A percentile compares a stretch with the other conserved stretches of the same genome.
These are phyloP conservation scores for chimpanzee (Pan troglodytes) DNA, from an alignment of 2,113 vertebrate genomes.

Conservation along the genomic window DNA sequence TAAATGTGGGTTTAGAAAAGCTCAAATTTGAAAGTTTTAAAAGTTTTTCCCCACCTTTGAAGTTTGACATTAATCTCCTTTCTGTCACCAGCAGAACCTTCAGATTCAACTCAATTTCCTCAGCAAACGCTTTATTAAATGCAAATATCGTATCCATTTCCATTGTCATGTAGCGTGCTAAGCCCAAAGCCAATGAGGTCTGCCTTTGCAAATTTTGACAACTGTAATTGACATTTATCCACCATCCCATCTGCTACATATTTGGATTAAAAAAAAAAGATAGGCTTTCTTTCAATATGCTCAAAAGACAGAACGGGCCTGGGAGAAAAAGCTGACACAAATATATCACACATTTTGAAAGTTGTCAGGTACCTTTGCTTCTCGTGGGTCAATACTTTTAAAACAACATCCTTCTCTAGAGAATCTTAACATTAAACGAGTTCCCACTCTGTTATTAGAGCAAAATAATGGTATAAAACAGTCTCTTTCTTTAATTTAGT, in stretches of 20 bases:
- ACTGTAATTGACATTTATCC: not conserved
- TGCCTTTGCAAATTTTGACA: conserved; percentile 45
- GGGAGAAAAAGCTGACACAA: not conserved
- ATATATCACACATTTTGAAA: not conserved
- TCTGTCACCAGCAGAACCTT: not conserved
- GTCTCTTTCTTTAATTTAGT: conserved; percentile 37
- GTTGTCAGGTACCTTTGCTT: not conserved
- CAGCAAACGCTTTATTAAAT: conserved; percentile 11
- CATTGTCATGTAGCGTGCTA: not conserved
- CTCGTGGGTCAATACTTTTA: not conserved
- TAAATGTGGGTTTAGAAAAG: not conserved
- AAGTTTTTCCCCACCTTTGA: not conserved
- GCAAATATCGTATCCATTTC: not conserved
- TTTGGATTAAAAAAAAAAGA: not conserved
- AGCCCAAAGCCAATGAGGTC: not conserved
- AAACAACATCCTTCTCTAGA: not conserved
- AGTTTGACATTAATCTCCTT: not conserved
- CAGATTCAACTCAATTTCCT: not conserved
- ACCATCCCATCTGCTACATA: conserved; percentile 40
- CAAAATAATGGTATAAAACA: not conserved
- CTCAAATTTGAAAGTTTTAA: not conserved
- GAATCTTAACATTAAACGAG: conserved; percentile 54
- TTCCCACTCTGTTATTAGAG: conserved; percentile 60
- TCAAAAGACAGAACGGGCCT: not conserved
- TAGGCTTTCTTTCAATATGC: not conserved